Evolutionary conservation across 2,113 vertebrate genomes (phyloP), one percentile per base, ranked within the genome.

Genomic region (Platichthys stellatus): DNA sequence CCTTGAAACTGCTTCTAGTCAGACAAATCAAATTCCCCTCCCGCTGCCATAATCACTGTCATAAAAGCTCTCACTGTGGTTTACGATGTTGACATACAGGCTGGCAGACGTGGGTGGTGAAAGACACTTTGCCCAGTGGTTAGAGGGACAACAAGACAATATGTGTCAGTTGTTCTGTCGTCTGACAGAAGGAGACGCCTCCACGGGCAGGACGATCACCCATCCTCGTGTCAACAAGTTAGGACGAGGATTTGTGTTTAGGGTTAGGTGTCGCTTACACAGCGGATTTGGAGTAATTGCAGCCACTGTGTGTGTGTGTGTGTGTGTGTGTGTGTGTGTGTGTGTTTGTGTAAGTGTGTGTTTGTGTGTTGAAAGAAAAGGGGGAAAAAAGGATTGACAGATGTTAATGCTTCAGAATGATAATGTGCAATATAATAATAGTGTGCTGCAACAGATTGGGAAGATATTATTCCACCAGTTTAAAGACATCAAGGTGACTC

Each of bases 381-480:
- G 31, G 6, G 31, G 6, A 31, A 31, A 31, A 31, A 49, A 23
- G 23, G 9, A 69, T 64, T 72, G 58, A 73, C 69, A 77, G 71
- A 71, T 83, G 81, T 69, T 79, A 68, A 70, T 74, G 35, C 24
- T 43, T 4, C 11, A 0, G 0, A 4, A 40, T 40, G 14, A 71
- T 45, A 21, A 72, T 66, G 54, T 63, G 2, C 17, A 47, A 40
- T 61, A 28, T 26, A 14, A 57, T n/a, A 57, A 35, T 51, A 43
- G 24, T 23, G 71, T 26, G 15, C 66, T 61, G 35, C 56, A 57
- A 53, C 69, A 72, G 62, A 79, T 49, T 72, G 66, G 61, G 24
- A 69, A 24, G 13, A 76, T 54, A 26, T 76, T 26, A 71, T 23
- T 77, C 72, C 69, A 75, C 15, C 76, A 73, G 65, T 63, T 80